phyloP scores from a whole-genome alignment of 2,113 vertebrate genomes.

The Microtus pennsylvanicus region DNA sequence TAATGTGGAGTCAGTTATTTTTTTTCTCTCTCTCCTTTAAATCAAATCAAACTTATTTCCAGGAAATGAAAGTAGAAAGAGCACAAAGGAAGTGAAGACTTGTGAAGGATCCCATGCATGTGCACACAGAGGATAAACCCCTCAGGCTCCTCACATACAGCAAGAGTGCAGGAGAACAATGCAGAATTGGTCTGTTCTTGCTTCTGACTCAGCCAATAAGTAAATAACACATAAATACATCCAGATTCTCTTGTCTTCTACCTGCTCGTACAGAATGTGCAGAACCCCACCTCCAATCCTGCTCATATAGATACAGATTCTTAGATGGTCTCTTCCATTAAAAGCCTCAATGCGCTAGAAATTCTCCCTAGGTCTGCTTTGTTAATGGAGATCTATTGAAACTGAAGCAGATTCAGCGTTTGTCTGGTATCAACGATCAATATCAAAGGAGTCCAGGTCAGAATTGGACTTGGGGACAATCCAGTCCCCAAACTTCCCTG shows the following conservation, averaged over 20 bases:
- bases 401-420: neutral
- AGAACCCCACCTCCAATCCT: neutral
- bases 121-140: neutral
- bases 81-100: slow-evolving; percentile 25
- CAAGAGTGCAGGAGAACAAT: neutral
- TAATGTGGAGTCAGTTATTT: neutral
- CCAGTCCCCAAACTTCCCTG: neutral
- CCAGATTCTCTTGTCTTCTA: neutral
- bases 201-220: neutral
- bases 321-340: neutral
- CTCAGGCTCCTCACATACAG: neutral
- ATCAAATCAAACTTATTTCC: neutral
- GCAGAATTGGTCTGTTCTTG: neutral
- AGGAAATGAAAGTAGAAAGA: slow-evolving; percentile 25
- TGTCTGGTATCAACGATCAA: neutral
- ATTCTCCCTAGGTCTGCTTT: neutral
- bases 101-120: neutral
- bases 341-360: neutral
- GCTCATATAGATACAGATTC: neutral
- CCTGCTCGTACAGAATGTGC: neutral
- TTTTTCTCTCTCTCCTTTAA: neutral
- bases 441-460: neutral
- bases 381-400: neutral
- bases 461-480: neutral
- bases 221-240: neutral